phyloP scores from a whole-genome alignment of 1,140 invertebrate species.

The Leptonema lineaticorne region DNA sequence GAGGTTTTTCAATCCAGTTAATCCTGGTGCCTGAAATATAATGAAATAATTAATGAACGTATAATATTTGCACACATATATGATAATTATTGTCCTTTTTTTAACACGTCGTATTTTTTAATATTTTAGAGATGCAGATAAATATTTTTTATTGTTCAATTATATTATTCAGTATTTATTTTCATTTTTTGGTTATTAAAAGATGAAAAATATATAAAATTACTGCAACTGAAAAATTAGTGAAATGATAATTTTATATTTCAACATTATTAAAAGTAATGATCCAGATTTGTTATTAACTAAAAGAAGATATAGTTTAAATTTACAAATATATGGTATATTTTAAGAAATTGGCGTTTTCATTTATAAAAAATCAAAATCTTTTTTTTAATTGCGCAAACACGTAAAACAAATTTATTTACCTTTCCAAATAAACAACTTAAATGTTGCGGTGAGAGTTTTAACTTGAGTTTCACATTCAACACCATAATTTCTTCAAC shows the following conservation, averaged over 20 bases:
- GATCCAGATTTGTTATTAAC: too few relatives aligned
- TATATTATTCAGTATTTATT: too few relatives aligned
- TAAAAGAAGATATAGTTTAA: too few relatives aligned
- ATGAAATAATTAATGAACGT: constrained; percentile 38
- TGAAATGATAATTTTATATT: too few relatives aligned
- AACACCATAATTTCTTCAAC: constrained; percentile 51
- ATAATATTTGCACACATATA: constrained; percentile 43
- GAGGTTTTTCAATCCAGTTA: constrained; percentile 84
- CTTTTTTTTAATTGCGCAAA: background rate
- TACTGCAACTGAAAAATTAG: too few relatives aligned
- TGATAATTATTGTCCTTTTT: constrained; percentile 44
- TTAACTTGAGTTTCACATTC: constrained; percentile 54
- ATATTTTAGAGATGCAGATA: too few relatives aligned
- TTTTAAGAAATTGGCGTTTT: too few relatives aligned
- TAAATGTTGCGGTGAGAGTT: constrained; percentile 53
- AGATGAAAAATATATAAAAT: background rate
- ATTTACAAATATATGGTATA: too few relatives aligned
- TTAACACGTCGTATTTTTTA: too few relatives aligned
- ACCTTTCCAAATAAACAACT: constrained; percentile 53
- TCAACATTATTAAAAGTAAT: too few relatives aligned
- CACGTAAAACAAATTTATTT: constrained; percentile 42
- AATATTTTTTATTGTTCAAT: too few relatives aligned
- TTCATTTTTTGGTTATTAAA: background rate
- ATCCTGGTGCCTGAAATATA: constrained; percentile 64
- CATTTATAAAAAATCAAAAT: too few relatives aligned